phyloP scores from a whole-genome alignment of 2,113 vertebrate species.

The Gallinago paraguaiae region DNA sequence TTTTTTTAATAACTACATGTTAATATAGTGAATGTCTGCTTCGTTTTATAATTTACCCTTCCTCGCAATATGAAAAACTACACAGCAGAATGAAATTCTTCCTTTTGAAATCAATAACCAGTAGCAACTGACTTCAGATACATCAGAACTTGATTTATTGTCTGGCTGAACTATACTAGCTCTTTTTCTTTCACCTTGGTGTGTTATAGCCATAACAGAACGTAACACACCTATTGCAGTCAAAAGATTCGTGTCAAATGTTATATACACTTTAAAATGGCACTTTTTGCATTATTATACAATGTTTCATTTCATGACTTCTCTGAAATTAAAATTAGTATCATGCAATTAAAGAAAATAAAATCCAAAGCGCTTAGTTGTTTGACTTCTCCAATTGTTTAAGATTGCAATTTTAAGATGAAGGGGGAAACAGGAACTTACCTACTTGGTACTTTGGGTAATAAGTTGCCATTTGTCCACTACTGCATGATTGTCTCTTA shows the following conservation, averaged over 20 bases:
- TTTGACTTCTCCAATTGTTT: not conserved
- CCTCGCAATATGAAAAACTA: not conserved
- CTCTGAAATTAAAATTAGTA: not conserved
- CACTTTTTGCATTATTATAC: not conserved
- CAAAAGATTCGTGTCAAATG: not conserved
- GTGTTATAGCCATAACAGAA: not conserved
- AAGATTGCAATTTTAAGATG: slow-evolving; percentile 60
- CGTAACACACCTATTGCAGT: not conserved
- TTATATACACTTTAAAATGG: not conserved
- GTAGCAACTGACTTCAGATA: not conserved
- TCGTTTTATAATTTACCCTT: not conserved
- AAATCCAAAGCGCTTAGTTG: not conserved
- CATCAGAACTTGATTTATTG: not conserved
- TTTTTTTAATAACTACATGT: not conserved
- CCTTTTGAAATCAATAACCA: not conserved
- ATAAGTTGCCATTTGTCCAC: slow-evolving; percentile 84
- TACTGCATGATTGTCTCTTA: slow-evolving; percentile 85
- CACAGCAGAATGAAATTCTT: not conserved
- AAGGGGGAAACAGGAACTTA: slow-evolving; percentile 81
- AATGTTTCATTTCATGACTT: not conserved
- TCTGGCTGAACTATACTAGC: not conserved
- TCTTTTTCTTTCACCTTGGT: not conserved
- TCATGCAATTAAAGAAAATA: slow-evolving; percentile 3
- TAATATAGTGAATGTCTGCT: not conserved
- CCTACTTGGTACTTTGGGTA: slow-evolving; percentile 91